Evolutionary conservation across 2,113 vertebrate genomes (phyloP), one percentile per base, ranked within the genome.

Genomic region (Bubo scandiacus): DNA sequence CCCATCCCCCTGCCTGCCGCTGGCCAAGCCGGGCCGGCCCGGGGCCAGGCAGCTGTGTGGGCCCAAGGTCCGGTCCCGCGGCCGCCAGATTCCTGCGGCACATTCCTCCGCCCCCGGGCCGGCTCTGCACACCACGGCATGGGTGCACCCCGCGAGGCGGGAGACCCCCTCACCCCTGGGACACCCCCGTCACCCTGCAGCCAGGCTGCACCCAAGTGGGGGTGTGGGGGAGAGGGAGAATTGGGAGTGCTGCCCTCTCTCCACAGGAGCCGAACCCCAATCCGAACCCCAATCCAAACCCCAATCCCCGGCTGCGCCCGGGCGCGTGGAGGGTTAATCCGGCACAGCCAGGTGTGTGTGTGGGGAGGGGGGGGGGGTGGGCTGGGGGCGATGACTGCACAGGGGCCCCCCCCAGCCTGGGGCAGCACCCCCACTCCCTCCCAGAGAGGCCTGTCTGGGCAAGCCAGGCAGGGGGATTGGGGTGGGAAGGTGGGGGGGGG

Each of bases 21-120:
- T 15, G 16, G 88, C 80, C 88, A 55, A 57, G 30, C n/a, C 25
- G 25, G 40, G 42, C 59, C 78, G 70, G 87, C 55, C 52, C 18
- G 30, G 80, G 23, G 80, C 63, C 88, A 90, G 88, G 80, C 88
- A 77, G 88, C 88, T 68, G 63, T 40, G 71, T n/a, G 40, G 71
- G 55, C 55, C 47, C 61, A 27, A 81, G 59, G 68, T 65, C 86
- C 67, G 29, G 58, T 47, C 58, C 58, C 27, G 21, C 75, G 1
- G 57, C 66, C 23, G 49, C 49, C 45, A 27, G 61, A 89, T 77
- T 70, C 71, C 68, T 81, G 59, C 63, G 6, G 16, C 17, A 23
- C 80, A 57, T 84, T 84, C 72, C 81, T 63, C 65, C 65, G 54
- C 80, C 71, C 86, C 68, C 68, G 27, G 84, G 23, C 36, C 36